phyloP scores from a whole-genome alignment of 2,113 vertebrate species.

The Gymnobelideus leadbeateri region DNA sequence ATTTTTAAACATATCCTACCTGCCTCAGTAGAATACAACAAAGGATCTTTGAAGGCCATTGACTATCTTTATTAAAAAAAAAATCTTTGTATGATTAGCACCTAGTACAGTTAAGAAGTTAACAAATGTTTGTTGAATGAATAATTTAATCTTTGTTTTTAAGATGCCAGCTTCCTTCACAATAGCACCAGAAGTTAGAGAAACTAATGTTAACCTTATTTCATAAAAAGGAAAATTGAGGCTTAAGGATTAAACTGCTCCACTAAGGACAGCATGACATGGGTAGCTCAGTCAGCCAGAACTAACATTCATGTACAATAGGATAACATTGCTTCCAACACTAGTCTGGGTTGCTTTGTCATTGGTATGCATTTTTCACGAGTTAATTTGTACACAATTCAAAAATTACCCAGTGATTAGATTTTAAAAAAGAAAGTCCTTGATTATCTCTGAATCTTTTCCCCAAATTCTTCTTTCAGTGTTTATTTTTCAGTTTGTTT shows the following conservation, averaged over 20 bases:
- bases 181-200: background rate
- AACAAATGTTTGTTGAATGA: background rate
- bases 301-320: background rate
- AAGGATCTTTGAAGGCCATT: background rate
- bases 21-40: background rate
- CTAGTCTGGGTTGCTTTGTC: constrained; percentile 55
- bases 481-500: constrained; percentile 66
- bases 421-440: constrained; percentile 51
- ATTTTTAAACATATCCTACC: background rate
- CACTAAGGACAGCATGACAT: constrained; percentile 21
- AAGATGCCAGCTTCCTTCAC: background rate
- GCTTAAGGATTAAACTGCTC: constrained; percentile 18
- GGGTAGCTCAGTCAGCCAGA: constrained; percentile 31
- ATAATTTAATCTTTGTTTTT: background rate
- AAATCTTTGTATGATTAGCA: background rate
- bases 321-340: constrained; percentile 56
- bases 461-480: constrained; percentile 36
- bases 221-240: background rate
- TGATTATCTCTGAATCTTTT: constrained; percentile 35
- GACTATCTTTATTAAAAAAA: background rate
- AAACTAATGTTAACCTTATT: background rate
- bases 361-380: background rate
- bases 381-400: background rate
- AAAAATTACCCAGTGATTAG: constrained; percentile 42
- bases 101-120: background rate